These are phyloP conservation scores for Ennomos fuscantarius DNA, from an alignment of 2,888 invertebrate genomes.

Conservation along the genomic window DNA sequence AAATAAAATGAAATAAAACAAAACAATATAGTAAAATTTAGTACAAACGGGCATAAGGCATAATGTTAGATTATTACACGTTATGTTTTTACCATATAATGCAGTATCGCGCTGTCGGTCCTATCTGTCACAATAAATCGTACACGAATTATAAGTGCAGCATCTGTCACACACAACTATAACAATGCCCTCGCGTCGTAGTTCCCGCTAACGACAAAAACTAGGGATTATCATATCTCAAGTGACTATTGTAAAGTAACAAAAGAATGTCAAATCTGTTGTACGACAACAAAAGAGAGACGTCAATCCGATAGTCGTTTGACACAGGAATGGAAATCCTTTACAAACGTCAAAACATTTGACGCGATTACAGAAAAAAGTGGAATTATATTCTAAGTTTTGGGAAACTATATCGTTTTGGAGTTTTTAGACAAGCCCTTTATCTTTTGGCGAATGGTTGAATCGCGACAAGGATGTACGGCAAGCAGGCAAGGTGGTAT, in stretches of 20 bases:
- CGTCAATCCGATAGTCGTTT: slow-evolving; percentile 49
- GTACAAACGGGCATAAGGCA: no score
- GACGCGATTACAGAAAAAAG: slow-evolving; percentile 44
- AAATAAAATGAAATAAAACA: no score
- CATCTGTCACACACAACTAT: slow-evolving; percentile 1
- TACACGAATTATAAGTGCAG: slow-evolving; percentile 1
- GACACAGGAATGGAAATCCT: slow-evolving; percentile 46
- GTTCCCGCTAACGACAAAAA: slow-evolving; percentile 24
- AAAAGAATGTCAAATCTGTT: slow-evolving; percentile 39
- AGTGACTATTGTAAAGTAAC: slow-evolving; percentile 29
- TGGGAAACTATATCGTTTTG: slow-evolving; percentile 6
- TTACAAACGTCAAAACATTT: slow-evolving; percentile 61
- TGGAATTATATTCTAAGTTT: background rate
- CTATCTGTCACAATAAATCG: no score
- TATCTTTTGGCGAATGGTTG: no score
- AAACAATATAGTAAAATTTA: no score
- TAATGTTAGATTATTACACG: no score
- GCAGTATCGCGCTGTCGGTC: no score
- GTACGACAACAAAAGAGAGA: slow-evolving; percentile 42
- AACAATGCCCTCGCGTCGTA: background rate
- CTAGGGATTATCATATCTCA: slow-evolving; percentile 28
- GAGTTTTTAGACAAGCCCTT: background rate
- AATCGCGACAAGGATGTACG: no score
- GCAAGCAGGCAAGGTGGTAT: no score
- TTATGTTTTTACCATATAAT: no score